Conservation (phyloP, 2,113 vertebrate genomes). For the Cololabis saira region DNA sequence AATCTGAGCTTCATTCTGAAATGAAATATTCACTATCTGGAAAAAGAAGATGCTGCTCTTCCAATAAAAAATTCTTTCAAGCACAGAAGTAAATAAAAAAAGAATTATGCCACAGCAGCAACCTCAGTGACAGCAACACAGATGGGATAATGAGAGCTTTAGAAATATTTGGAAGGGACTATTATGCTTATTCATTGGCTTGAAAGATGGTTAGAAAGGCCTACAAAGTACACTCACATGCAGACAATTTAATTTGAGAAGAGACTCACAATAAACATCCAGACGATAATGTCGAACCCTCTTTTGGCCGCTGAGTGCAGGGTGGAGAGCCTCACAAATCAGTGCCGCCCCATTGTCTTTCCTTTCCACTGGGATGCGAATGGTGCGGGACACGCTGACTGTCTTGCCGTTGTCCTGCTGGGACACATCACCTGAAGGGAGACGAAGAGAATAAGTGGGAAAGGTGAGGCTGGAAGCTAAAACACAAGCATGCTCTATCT, state of each 20-base stretch:
- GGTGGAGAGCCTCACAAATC: constrained; percentile 88
- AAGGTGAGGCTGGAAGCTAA: constrained; percentile 22
- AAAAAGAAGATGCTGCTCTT: constrained; percentile 37
- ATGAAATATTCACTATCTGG: constrained; percentile 47
- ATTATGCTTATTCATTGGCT: constrained; percentile 26
- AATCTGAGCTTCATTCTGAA: constrained; percentile 31
- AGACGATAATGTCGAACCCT: constrained; percentile 89
- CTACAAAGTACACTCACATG: background rate
- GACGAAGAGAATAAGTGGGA: constrained; percentile 8
- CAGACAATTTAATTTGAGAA: background rate
- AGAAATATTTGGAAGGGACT: constrained; percentile 28
- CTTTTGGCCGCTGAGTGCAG: constrained; percentile 83
- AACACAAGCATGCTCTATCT: constrained; percentile 10
- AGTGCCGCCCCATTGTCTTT: constrained; percentile 88
- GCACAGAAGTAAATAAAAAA: constrained; percentile 20
- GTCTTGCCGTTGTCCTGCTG: constrained; percentile 89
- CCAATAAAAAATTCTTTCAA: constrained; percentile 38
- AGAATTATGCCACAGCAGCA: constrained; percentile 17
- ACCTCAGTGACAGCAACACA: constrained; percentile 36
- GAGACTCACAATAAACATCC: constrained; percentile 89
- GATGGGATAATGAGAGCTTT: constrained; percentile 46
- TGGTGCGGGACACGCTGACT: constrained; percentile 86
- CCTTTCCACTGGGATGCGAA: constrained; percentile 86
- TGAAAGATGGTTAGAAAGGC: constrained; percentile 9
- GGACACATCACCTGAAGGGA: constrained; percentile 83